Percentiles rank a stretch among this genome's conserved stretches.
Evolutionary conservation across 2,797 vertebrate genomes (phyloP).

Genomic region (Rhinella marina): DNA sequence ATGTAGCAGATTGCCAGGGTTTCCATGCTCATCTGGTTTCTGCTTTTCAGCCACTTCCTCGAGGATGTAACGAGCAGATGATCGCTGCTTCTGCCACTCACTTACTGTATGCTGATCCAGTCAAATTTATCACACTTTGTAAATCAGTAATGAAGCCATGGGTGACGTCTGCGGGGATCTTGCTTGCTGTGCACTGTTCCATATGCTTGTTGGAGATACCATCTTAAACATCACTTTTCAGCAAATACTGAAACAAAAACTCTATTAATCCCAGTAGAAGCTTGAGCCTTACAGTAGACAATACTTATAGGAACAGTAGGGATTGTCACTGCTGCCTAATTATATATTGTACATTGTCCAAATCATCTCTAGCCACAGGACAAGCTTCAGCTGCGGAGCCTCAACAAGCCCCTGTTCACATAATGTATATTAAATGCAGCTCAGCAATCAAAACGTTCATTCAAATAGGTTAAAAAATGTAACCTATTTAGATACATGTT

Average conservation of each 20-base stretch:
- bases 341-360: not conserved
- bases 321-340: not conserved
- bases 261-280: not conserved
- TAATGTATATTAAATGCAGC: too few species aligned
- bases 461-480: too few species aligned
- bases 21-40: not conserved
- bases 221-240: not conserved
- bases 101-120: not conserved
- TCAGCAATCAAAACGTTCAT: too few species aligned
- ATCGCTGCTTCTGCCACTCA: not conserved
- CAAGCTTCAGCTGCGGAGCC: too few species aligned
- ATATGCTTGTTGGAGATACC: not conserved
- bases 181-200: conserved; percentile 10
- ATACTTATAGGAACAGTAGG: not conserved
- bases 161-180: not conserved
- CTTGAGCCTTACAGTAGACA: not conserved
- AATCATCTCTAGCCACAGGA: too few species aligned
- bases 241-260: not conserved
- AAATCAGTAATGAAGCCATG: conserved; percentile 28
- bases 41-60: not conserved
- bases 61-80: not conserved
- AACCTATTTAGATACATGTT: too few species aligned
- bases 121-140: conserved; percentile 20
- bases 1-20: not conserved
- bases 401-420: too few species aligned